These are phyloP conservation scores for Pogonus chalceus DNA, from an alignment of 1,140 invertebrate genomes.

Conservation along the genomic window DNA sequence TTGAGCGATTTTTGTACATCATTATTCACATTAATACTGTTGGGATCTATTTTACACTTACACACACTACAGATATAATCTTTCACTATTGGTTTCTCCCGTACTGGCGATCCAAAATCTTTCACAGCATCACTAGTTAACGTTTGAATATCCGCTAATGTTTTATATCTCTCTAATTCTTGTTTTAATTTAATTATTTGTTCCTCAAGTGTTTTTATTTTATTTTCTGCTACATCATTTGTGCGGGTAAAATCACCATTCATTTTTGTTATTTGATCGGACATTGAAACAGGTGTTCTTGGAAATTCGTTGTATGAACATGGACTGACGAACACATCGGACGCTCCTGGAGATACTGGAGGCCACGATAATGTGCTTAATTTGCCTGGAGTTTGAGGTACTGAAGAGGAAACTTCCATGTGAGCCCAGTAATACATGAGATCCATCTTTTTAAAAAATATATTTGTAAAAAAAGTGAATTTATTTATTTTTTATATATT, in stretches of 20 bases:
- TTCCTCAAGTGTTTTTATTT: conserved; percentile 33
- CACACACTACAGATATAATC: conserved; percentile 37
- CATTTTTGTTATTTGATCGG: conserved; percentile 13
- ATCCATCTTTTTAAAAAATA: conserved; percentile 50
- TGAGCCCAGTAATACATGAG: conserved; percentile 84
- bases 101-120: conserved; percentile 36
- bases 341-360: conserved; percentile 20
- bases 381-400: conserved; percentile 60
- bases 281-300: not conserved
- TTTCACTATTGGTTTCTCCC: conserved; percentile 26
- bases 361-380: conserved; percentile 36
- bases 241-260: conserved; percentile 10
- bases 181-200: conserved; percentile 40
- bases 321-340: conserved; percentile 16
- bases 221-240: conserved; percentile 25
- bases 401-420: conserved; percentile 54
- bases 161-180: conserved; percentile 44
- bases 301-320: conserved; percentile 10
- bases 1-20: no score
- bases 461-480: not conserved
- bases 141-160: conserved; percentile 40
- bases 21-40: conserved; percentile 23
- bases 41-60: conserved; percentile 27
- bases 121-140: conserved; percentile 41
- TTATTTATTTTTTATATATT: conserved; percentile 10